Evolutionary conservation across 2,888 invertebrate species (phyloP), one percentile per base, ranked within the genome.

Genomic region (Pinctada fucata): DNA sequence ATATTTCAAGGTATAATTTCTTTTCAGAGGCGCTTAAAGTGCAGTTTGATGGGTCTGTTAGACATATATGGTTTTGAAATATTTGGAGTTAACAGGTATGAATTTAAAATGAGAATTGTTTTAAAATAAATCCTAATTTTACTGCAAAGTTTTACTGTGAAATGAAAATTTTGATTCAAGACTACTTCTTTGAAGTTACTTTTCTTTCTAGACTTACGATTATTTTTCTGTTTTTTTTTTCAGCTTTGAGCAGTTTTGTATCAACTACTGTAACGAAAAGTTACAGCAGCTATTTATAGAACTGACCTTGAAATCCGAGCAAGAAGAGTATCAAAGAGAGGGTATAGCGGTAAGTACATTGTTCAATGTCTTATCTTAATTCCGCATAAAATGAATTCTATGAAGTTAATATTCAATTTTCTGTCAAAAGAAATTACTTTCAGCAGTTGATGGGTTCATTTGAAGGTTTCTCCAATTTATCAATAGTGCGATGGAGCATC

Each of bases 51-150:
- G 93, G 97, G 97, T 2, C 96, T 98, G 85, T 93, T 98, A 84
- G 97, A 98, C 92, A 98, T 98, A 88, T 98, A 98, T 89, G 98
- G 97, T 72, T 98, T 98, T 91, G 97, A 98, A 93, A 97, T 98
- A 84, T 97, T 98, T 93, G 95, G 96, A 75, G 95, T 95, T 86
- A 98, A 98, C 91, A 96, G 96, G 95, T 96, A 82, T 31, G 31
- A 31, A 31, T 31, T 31, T 3, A 13, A 31, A 4, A 13, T 45
- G 5, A 2, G 16, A 5, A 47, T 68, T 6, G 31, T 68, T 68
- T 47, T 68, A 68, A 45, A 8, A 47, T 68, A 5, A 13, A 10
- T 5, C 47, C 16, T 68, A 68, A 68, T 68, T 31, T 31, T 31
- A 1, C 31, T 31, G 31, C 31, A 0, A 31, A 31, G 31, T 31